Evolutionary conservation across 2,113 vertebrate genomes (phyloP), one percentile per base, ranked within the genome.

Genomic region (Cairina moschata): DNA sequence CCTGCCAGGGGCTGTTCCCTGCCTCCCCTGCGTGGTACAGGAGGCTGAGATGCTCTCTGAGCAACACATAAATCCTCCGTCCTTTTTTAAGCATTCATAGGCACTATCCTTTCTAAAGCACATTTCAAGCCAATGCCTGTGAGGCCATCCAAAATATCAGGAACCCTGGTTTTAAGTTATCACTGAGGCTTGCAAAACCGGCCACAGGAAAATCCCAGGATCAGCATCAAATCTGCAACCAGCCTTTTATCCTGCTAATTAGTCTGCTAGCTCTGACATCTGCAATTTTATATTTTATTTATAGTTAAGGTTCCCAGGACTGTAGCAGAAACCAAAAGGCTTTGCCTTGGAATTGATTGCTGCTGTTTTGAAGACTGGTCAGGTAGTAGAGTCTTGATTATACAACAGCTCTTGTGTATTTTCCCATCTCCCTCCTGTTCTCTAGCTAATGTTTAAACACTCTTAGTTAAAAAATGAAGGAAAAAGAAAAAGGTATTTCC

Each of bases 1-100:
- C 10, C 29, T 22, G 38, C 0, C 0, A 66, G 29, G 38, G 50
- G 54, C 10, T 0, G 0, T 0, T 4, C 17, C 29, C 34, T 20
- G 50, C 38, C 56, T 4, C n/a, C 3, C 0, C 48, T 31, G 22
- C 13, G 2, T 29, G 11, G 25, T 13, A 56, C 0, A 0, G 31
- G 34, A 48, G 44, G 11, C 66, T 25, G 17, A 21, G 50, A 34
- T 1, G 0, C 44, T 36, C 36, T 38, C 36, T 15, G 15, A 80
- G 38, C 38, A 36, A 44, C 44, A 81, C 25, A 55, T 63, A 13
- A 60, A 69, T 58, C 62, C 79, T 38, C 2, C 1, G 1, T 38
- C 34, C n/a, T 63, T 82, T 8, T 34, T 67, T 44, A 59, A 79
- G 40, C 46, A 44, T 63, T 71, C 28, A 55, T 2, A 75, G 44